Evolutionary conservation across 2,113 vertebrate species (phyloP).

Genomic region (Gymnorhina tibicen): DNA sequence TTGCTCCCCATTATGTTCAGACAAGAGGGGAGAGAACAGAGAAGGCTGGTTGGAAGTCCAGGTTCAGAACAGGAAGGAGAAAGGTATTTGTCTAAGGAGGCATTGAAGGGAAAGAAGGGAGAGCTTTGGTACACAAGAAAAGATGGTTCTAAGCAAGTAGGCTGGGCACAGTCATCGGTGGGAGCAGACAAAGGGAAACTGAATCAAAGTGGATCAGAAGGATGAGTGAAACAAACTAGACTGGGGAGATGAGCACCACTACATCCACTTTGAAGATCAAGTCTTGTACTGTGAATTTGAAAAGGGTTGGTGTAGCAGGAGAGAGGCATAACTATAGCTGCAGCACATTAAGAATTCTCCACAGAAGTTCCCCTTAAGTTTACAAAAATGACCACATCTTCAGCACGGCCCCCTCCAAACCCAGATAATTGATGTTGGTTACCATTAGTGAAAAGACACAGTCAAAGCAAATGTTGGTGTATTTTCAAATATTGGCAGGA

Average conservation of each 20-base stretch:
- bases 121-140: neutral
- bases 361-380: neutral
- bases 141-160: neutral
- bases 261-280: neutral
- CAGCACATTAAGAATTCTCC: neutral
- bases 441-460: neutral
- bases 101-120: neutral
- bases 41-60: neutral
- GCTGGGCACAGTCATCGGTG: neutral
- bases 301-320: neutral
- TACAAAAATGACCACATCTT: neutral
- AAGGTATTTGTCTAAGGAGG: neutral
- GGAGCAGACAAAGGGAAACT: neutral
- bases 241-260: neutral
- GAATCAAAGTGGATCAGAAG: neutral
- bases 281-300: neutral
- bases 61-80: neutral
- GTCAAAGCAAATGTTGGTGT: neutral
- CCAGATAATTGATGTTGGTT: neutral
- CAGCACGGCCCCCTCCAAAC: neutral
- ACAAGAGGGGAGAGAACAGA: neutral
- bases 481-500: neutral
- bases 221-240: neutral
- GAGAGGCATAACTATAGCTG: neutral
- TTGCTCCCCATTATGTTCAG: neutral